Conservation (phyloP, 2,797 vertebrate species). For the Pseudochaenichthys georgianus region DNA sequence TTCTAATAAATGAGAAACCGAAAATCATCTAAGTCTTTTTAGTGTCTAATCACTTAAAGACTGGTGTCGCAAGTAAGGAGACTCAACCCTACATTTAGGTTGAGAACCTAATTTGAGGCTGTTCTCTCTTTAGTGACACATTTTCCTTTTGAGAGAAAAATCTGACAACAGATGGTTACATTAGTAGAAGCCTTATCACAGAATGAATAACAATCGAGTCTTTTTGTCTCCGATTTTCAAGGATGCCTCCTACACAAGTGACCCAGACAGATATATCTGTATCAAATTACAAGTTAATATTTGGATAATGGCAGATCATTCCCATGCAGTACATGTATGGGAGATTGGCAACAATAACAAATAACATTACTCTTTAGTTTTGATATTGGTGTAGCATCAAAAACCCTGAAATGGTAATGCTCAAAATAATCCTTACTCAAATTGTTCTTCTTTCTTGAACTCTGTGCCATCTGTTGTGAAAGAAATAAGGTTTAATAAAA, state of each 20-base stretch:
- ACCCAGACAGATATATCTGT: conserved; percentile 25
- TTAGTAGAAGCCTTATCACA: conserved; percentile 14
- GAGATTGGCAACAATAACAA: neutral
- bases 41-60: neutral
- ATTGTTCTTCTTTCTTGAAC: neutral
- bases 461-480: neutral
- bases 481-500: conserved; percentile 4
- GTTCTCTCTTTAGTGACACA: conserved; percentile 9
- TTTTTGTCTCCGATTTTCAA: neutral
- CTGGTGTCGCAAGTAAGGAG: neutral
- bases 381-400: neutral
- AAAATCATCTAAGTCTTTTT: neutral
- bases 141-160: conserved; percentile 19
- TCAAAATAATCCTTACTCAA: neutral
- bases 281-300: conserved; percentile 14
- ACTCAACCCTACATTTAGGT: neutral
- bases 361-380: neutral
- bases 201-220: conserved; percentile 28
- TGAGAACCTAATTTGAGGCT: neutral
- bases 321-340: neutral
- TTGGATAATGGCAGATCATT: conserved; percentile 1
- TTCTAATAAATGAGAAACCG: neutral
- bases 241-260: conserved; percentile 24
- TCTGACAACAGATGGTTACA: conserved; percentile 38
- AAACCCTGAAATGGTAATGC: neutral